A percentile compares a stretch with the other conserved stretches of the same genome.
phyloP scores from a whole-genome alignment of 53 echinoderm and acorn worm species.

The Paracentrotus lividus region DNA sequence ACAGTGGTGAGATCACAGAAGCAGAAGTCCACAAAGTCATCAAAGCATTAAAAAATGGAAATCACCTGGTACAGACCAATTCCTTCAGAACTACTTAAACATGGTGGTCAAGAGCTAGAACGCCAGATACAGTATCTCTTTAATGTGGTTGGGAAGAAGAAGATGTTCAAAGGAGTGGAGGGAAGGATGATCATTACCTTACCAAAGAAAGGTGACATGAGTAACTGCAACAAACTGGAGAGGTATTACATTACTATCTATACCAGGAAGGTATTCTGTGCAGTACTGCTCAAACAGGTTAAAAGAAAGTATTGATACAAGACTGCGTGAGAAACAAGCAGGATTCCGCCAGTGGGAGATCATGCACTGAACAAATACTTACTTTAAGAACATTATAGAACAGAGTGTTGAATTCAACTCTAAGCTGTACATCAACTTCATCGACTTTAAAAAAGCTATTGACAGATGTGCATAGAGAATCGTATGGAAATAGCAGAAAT shows the following conservation, averaged over 20 bases:
- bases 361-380: constrained; percentile 50
- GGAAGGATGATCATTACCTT: too few relatives aligned
- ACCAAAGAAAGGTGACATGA: too few relatives aligned
- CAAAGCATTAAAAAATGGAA: neutral
- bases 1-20: neutral
- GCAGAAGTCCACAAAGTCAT: neutral
- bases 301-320: neutral
- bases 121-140: too few relatives aligned
- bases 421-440: constrained; percentile 36
- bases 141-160: too few relatives aligned
- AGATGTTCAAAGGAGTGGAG: too few relatives aligned
- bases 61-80: neutral
- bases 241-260: neutral
- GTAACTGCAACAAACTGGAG: neutral
- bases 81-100: too few relatives aligned
- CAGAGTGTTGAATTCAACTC: constrained; percentile 52
- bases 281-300: neutral
- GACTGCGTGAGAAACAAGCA: constrained; percentile 8
- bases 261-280: neutral
- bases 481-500: constrained; percentile 3
- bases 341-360: constrained; percentile 51
- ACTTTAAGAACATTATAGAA: constrained; percentile 49
- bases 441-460: neutral
- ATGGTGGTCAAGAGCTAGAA: too few relatives aligned
- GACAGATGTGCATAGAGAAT: too few relatives aligned